Percentiles rank a stretch among this genome's conserved stretches.
These are phyloP conservation scores for Epinotia nisella DNA, from an alignment of 2,888 invertebrate genomes.

Conservation along the genomic window DNA sequence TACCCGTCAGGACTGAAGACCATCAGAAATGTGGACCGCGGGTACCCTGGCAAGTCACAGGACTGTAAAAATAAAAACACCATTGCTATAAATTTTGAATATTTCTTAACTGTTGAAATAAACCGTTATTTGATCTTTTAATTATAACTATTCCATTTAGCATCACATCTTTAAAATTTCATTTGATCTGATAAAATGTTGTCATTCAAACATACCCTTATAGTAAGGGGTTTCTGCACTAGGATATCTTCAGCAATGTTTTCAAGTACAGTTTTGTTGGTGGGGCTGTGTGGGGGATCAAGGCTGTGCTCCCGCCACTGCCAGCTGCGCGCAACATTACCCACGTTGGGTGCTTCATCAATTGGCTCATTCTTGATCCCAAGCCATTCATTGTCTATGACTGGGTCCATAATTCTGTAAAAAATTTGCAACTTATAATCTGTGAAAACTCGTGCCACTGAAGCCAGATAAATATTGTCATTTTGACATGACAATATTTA, in stretches of 20 bases:
- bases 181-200: background rate
- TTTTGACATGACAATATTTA: too few relatives aligned
- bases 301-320: conserved; percentile 78
- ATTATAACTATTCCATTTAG: too few relatives aligned
- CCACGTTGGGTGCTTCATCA: conserved; percentile 68
- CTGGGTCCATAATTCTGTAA: conserved; percentile 73
- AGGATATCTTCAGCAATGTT: conserved; percentile 87
- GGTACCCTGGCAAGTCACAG: conserved; percentile 89
- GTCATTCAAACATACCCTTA: conserved; percentile 83
- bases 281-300: conserved; percentile 67
- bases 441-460: too few relatives aligned
- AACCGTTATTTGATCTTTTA: too few relatives aligned
- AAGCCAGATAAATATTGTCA: too few relatives aligned
- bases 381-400: conserved; percentile 75
- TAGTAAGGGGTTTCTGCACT: conserved; percentile 85
- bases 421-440: conserved; percentile 10
- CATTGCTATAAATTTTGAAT: background rate
- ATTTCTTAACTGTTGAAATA: too few relatives aligned
- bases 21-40: conserved; percentile 93
- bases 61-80: conserved; percentile 76
- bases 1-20: conserved; percentile 95
- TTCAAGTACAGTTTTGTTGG: conserved; percentile 83
- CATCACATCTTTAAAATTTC: background rate
- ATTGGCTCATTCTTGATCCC: conserved; percentile 72
- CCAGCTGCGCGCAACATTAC: conserved; percentile 77